Evolutionary conservation across 53 echinoderm and acorn worm species (phyloP), one percentile per base, ranked within the genome.

Genomic region (Echinometra lucunter): DNA sequence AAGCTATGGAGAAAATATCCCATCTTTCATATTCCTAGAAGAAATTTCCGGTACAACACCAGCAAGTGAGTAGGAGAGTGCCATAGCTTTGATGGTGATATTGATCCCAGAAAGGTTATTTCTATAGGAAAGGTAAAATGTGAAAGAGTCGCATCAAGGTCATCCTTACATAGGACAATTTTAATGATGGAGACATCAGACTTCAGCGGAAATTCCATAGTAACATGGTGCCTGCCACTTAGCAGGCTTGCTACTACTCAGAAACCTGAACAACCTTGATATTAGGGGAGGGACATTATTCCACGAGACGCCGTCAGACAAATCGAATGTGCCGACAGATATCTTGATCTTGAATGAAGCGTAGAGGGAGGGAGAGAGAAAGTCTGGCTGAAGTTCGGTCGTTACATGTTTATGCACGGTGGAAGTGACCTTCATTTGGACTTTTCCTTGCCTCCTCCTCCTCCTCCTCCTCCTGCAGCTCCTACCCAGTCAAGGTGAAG

Each of bases 241-340:
- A 32, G 40, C 42, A 21, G 23, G 19, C 18, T 19, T 38, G 35
- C 40, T 38, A 35, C 38, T 42, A 2, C 23, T 21, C 6, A 6
- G 5, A 19, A 21, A 19, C 78, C 42, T 78, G 2, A 17, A 78
- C 38, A 42, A 78, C 78, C 78, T 78, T 38, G 78, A 78, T 38
- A 78, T 40, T 78, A 42, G 78, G 57, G 8, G 17, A 32, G 45
- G 91, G 70, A 45, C 70, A 45, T 25, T 47, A 91, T 75, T 80
- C 57, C 5, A 78, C 78, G 6, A 47, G 37, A 49, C 75, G 21
- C 80, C 17, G 38, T 37, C 81, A 78, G 80, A 92, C 75, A 92
- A 78, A 67, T 57, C 72, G 70, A 92, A 72, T 45, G 92, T 92
- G 92, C 92, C 25, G 74, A 92, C 92, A 72, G 92, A 92, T 57